Base-by-base conservation (phyloP, 2,797 vertebrate species). In the Phoebastria nigripes region DNA sequence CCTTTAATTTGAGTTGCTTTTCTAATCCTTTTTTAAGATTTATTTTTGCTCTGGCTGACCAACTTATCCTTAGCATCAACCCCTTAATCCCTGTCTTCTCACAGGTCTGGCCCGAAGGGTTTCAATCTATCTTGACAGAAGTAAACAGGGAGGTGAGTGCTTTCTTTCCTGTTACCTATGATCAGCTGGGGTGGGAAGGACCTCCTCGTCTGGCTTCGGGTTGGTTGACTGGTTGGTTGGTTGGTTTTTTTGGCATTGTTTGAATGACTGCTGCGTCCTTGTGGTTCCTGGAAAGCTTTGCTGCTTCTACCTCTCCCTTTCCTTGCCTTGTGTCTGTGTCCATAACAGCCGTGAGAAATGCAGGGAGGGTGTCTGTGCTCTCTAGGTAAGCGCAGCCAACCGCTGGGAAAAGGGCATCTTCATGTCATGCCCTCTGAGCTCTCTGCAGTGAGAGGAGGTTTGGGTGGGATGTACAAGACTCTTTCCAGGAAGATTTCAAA, bases 91-190 rank as follows among this genome's bases (percentile, higher is more conserved):
- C 95, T 97, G 94, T 97, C 94, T 97, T 97, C 98, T 97, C 96
- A 56, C 98, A 99, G 99, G 99, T 98, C 98, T 99, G 97, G 98
- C 99, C 97, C 98, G 99, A 97, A 99, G 98, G 97, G 98, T 99
- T 97, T 99, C 99, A 97, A 99, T 99, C 98, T 99, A 98, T 98
- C 99, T 99, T 98, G 99, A 99, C 98, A 98, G 98, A 96, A 99
- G 98, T 98, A 99, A 99, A 93, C 99, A 99, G 98, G 99, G 99
- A 98, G 99, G 99, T 99, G 98, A 99, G 99, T 99, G 97, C 90
- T 96, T 61, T 97, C 91, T 78, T 96, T 96, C 95, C 96, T 91
- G 62, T 97, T 97, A 78, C 94, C 90, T 93, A 69, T 9, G 58
- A 58, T 49, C 78, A 91, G 82, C 78, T 25, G 81, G 90, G 94